Percentiles rank a stretch among this genome's conserved stretches.
These are phyloP conservation scores for Phrynosoma blainvillii DNA, from an alignment of 2,113 vertebrate genomes.

Conservation along the genomic window DNA sequence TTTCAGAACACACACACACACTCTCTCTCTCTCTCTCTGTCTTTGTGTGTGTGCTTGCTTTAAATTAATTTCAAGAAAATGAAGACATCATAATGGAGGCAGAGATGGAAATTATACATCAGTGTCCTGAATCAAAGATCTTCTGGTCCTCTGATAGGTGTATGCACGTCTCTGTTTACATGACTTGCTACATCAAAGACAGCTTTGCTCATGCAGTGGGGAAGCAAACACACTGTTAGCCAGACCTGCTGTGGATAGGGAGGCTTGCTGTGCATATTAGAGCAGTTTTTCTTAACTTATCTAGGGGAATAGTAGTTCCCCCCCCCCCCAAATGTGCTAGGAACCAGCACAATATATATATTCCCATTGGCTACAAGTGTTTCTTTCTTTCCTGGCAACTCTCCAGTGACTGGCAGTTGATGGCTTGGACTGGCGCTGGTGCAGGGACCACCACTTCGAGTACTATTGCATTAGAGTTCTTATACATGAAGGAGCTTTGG, in stretches of 20 bases:
- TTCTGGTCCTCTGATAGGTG: neutral
- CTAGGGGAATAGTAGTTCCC: too few relatives aligned
- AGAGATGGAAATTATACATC: neutral
- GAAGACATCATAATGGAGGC: neutral
- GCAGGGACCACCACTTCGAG: neutral
- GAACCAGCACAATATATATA: neutral
- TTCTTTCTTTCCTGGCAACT: too few relatives aligned
- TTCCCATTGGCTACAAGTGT: neutral
- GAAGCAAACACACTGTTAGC: neutral
- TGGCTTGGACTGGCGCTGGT: neutral
- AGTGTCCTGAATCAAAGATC: neutral
- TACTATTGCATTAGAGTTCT: too few relatives aligned
- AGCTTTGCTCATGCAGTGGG: neutral
- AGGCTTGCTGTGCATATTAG: neutral
- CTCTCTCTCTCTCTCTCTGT: constrained; percentile 34
- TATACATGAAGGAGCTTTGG: neutral
- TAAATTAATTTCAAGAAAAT: too few relatives aligned
- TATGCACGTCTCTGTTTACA: neutral
- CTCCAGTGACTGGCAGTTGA: neutral
- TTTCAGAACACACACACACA: too few relatives aligned
- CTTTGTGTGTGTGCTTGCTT: neutral
- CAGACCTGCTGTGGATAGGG: neutral
- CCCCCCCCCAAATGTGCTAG: neutral
- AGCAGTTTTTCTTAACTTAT: neutral
- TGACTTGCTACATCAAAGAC: neutral